Evolutionary conservation across 2,888 invertebrate genomes (phyloP).

Genomic region (Lucinisca nassula): DNA sequence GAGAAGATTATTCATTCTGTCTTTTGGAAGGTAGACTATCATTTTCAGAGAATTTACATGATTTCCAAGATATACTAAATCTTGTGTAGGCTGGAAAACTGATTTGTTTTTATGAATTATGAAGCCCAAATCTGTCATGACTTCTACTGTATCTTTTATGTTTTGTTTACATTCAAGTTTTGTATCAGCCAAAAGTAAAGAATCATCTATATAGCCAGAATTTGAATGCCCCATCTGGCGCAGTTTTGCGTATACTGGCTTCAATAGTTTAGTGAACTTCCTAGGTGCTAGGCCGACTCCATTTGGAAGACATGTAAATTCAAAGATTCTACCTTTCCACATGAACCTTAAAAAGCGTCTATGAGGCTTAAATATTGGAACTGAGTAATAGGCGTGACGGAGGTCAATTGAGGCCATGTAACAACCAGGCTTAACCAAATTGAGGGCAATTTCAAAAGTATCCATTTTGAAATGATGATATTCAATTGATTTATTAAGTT

Average conservation of each 20-base stretch:
- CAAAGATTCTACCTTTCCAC: slow-evolving; percentile 52
- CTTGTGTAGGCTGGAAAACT: slow-evolving; percentile 44
- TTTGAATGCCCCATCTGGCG: slow-evolving; percentile 52
- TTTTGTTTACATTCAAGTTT: slow-evolving; percentile 52
- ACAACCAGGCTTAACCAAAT: slow-evolving; percentile 41
- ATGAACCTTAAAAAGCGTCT: slow-evolving; percentile 42
- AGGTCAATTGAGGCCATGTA: slow-evolving; percentile 66
- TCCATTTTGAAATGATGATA: slow-evolving; percentile 67
- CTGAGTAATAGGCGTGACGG: slow-evolving; percentile 66
- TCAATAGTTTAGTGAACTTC: slow-evolving; percentile 69
- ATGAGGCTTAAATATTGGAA: slow-evolving; percentile 61
- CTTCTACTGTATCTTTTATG: slow-evolving; percentile 35
- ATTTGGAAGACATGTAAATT: slow-evolving; percentile 64
- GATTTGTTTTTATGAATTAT: slow-evolving; percentile 56
- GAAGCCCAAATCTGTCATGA: slow-evolving; percentile 57
- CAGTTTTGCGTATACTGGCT: slow-evolving; percentile 62
- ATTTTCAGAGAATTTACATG: slow-evolving; percentile 61
- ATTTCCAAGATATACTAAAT: slow-evolving; percentile 55
- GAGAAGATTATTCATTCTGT: background rate
- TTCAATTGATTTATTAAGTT: slow-evolving; percentile 44
- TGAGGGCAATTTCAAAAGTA: slow-evolving; percentile 42
- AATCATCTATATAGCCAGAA: slow-evolving; percentile 69
- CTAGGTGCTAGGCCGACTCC: slow-evolving; percentile 63
- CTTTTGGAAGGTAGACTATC: slow-evolving; percentile 46
- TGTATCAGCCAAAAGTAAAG: slow-evolving; percentile 44